Evolutionary conservation across 2,797 vertebrate genomes (phyloP).

Genomic region (Anas bahamensis): DNA sequence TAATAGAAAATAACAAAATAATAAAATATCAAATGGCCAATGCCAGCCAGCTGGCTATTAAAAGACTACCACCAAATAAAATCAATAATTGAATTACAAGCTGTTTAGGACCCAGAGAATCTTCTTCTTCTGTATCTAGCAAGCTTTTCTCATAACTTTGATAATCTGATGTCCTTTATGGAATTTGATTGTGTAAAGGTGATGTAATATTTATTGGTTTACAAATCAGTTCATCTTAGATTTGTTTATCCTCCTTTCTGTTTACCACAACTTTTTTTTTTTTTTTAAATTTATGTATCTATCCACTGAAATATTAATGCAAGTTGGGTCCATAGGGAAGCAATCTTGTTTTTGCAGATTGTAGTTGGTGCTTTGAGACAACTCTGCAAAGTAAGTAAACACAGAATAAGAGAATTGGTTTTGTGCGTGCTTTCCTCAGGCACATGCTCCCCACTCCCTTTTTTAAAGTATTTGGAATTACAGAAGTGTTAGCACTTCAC

Average conservation of each 20-base stretch:
- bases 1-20: not conserved
- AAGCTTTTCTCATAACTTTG: slow-evolving; percentile 22
- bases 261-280: slow-evolving; percentile 30
- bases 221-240: slow-evolving; percentile 43
- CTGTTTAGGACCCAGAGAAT: not conserved
- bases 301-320: slow-evolving; percentile 63
- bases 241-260: slow-evolving; percentile 18
- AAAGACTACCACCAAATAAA: not conserved
- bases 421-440: slow-evolving; percentile 5
- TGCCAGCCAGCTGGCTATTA: not conserved
- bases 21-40: not conserved
- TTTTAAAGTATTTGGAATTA: slow-evolving; percentile 16
- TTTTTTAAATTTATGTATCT: slow-evolving; percentile 42
- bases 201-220: slow-evolving; percentile 67
- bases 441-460: not conserved
- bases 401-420: slow-evolving; percentile 62
- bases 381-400: slow-evolving; percentile 39
- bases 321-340: slow-evolving; percentile 46
- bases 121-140: not conserved
- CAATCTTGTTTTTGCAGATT: slow-evolving; percentile 63
- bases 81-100: not conserved
- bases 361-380: slow-evolving; percentile 53
- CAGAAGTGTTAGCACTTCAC: not conserved
- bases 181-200: slow-evolving; percentile 33
- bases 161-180: slow-evolving; percentile 47